Conservation (phyloP, 2,797 vertebrate species). For the Manis javanica region DNA sequence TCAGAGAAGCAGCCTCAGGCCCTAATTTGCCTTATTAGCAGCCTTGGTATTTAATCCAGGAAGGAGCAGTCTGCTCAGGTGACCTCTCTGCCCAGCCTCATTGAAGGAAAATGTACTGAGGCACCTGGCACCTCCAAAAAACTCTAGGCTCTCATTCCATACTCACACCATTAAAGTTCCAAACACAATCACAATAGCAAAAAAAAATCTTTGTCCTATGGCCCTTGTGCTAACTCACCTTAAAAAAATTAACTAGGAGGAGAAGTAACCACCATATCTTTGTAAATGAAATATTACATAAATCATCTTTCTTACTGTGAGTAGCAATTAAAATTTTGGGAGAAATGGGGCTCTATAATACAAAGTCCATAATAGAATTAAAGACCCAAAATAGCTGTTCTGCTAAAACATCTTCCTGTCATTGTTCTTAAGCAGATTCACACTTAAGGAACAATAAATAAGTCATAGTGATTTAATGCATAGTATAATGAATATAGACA, state of each 20-base stretch:
- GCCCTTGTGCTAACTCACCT: not conserved
- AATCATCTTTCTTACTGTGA: too few relatives aligned
- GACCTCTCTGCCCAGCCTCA: not conserved
- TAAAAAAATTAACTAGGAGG: not conserved
- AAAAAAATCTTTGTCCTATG: not conserved
- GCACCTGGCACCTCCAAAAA: not conserved
- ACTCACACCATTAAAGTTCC: not conserved
- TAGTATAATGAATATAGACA: not conserved
- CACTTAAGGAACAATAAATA: not conserved
- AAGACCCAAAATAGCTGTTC: too few relatives aligned
- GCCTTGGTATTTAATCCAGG: not conserved
- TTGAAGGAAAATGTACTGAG: not conserved
- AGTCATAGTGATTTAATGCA: not conserved
- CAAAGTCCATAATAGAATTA: too few relatives aligned
- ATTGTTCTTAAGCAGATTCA: not conserved
- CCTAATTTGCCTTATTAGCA: not conserved
- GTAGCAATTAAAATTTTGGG: too few relatives aligned
- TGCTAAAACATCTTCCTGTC: too few relatives aligned
- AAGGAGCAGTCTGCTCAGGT: not conserved
- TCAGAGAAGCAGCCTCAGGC: not conserved
- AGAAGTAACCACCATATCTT: not conserved
- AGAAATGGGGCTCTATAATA: too few relatives aligned
- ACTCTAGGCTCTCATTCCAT: not conserved
- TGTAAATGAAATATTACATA: too few relatives aligned
- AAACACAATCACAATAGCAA: not conserved